These are phyloP conservation scores for Egretta garzetta DNA, from an alignment of 2,113 vertebrate genomes.

Conservation along the genomic window DNA sequence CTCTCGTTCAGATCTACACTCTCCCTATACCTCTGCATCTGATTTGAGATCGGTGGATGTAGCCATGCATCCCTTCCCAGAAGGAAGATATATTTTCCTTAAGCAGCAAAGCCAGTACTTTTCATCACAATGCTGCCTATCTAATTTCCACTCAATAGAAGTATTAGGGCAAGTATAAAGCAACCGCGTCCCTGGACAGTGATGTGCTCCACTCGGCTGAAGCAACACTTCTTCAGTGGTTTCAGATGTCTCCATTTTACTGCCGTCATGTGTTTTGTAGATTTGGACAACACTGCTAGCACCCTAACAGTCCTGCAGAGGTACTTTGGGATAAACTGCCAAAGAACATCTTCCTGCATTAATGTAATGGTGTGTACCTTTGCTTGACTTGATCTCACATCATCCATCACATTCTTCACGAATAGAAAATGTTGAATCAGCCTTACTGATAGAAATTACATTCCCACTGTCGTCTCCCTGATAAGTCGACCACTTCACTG, in stretches of 20 bases:
- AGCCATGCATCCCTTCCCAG: background rate
- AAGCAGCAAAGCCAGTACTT: background rate
- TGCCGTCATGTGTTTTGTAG: background rate
- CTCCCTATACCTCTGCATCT: background rate
- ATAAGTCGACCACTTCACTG: background rate
- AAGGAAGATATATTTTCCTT: background rate
- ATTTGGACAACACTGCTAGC: background rate
- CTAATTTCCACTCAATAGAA: background rate
- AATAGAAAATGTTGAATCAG: slow-evolving; percentile 6
- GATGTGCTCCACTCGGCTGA: background rate
- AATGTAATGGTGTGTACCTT: background rate
- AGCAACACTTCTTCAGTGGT: background rate
- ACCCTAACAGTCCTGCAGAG: background rate
- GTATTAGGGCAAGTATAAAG: background rate
- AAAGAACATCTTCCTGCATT: background rate
- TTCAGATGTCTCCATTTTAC: background rate
- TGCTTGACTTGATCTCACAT: background rate
- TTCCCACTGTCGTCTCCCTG: background rate
- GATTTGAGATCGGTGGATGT: background rate
- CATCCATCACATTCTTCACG: slow-evolving; percentile 34
- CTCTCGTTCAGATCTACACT: background rate
- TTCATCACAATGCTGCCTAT: background rate
- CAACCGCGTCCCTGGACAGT: background rate
- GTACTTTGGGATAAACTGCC: background rate
- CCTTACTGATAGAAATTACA: slow-evolving; percentile 16